phyloP scores from a whole-genome alignment of 1,140 invertebrate species.

The Pemphigus obesinymphae region DNA sequence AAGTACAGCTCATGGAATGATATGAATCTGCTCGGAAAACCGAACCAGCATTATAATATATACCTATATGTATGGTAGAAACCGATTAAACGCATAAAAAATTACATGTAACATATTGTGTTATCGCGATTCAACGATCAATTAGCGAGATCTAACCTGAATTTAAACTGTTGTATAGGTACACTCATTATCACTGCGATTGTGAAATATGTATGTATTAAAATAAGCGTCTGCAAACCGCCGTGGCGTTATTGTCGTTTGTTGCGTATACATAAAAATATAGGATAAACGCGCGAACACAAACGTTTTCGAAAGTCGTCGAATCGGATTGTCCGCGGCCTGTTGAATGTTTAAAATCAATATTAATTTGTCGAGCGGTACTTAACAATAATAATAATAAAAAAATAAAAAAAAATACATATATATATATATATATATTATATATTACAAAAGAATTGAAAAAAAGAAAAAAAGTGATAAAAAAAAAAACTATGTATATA shows the following conservation, averaged over 20 bases:
- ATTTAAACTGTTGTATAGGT: no score
- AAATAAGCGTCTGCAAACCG: no score
- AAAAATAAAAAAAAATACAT: background rate
- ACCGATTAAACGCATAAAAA: no score
- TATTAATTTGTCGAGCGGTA: background rate
- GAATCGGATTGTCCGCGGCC: background rate
- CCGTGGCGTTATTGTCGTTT: no score
- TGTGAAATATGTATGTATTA: no score
- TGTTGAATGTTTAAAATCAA: background rate
- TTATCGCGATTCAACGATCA: background rate
- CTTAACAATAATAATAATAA: background rate
- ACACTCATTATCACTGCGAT: no score
- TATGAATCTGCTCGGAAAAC: no score
- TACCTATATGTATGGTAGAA: no score
- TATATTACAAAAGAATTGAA: no score
- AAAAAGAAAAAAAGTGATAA: background rate
- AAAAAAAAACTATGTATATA: background rate
- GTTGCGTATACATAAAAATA: background rate
- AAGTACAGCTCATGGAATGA: no score
- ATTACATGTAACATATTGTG: background rate
- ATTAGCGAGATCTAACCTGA: background rate
- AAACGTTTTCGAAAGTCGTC: background rate
- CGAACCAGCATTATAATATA: no score
- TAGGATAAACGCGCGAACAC: background rate
- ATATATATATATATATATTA: no score